Base-by-base conservation (phyloP, 2,113 vertebrate species). In the Chaetops frenatus region DNA sequence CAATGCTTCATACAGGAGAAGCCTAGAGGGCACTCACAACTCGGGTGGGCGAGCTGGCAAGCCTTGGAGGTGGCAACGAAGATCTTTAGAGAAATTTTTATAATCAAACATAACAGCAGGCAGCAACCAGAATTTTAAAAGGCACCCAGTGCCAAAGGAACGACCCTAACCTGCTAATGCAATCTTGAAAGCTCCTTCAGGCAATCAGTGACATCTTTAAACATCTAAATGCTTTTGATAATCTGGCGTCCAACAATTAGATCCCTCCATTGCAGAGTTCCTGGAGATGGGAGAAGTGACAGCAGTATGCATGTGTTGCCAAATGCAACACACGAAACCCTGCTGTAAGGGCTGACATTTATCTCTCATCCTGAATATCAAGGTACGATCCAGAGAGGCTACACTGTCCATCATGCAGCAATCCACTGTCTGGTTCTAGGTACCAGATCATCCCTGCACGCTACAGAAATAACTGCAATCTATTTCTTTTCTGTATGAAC, bases 111-210 rank as follows among this genome's bases (percentile, higher is more conserved):
- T 16, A 81, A 92, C 61, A 92, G 72, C 36, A 96, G 80, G 31
- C 51, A 81, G 51, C 0, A 0, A 74, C 28, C n/a, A 60, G 69
- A 81, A 86, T 81, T 76, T 81, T 48, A 66, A 84, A 72, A 92
- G 61, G 36, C 65, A 81, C 61, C 14, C 72, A 57, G 48, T 33
- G 77, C 50, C 86, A 93, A 94, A 84, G 80, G 90, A 92, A 81
- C 0, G 1, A 58, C 73, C 65, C 69, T 61, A 88, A 81, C 64
- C 64, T 61, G 48, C 29, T 88, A 53, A 90, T 7, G 5, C 64
- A 21, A 44, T 95, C 58, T 74, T 69, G 71, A 91, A 92, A 97
- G 86, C 77, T 71, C 64, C 77, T 88, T 57, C 80, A 78, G 92
- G 93, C 90, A 82, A 72, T 79, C 50, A 51, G 48, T 45, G 51